Conservation (phyloP, 2,888 invertebrate species). For the Xestobium rufovillosum region DNA sequence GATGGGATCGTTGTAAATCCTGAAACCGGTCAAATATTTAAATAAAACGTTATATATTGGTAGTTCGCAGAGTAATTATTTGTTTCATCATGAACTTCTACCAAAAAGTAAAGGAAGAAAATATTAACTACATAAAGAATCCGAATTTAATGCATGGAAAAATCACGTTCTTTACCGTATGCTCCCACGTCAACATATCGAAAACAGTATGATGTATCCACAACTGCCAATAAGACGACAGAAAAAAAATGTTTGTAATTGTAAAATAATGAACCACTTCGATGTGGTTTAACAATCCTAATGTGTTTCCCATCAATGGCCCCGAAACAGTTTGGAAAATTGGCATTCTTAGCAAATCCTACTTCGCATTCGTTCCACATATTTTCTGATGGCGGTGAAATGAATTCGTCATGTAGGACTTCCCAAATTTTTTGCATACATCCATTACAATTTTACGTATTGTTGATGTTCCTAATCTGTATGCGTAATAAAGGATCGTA, state of each 20-base stretch:
- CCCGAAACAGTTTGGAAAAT: slow-evolving; percentile 25
- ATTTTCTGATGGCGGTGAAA: slow-evolving; percentile 7
- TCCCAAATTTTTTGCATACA: slow-evolving; percentile 31
- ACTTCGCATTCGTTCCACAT: slow-evolving; percentile 22
- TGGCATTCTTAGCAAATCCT: slow-evolving; percentile 23
- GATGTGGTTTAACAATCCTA: slow-evolving; percentile 20
- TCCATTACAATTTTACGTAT: slow-evolving; percentile 29
- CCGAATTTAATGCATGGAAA: slow-evolving; percentile 21
- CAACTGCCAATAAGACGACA: slow-evolving; percentile 24
- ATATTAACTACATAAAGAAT: slow-evolving; percentile 21
- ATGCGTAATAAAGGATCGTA: slow-evolving; percentile 30
- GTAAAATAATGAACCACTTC: slow-evolving; percentile 24
- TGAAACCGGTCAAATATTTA: too few species aligned
- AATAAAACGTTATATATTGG: too few species aligned
- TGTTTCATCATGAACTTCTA: too few species aligned
- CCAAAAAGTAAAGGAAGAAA: too few species aligned
- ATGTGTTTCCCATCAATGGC: too few species aligned
- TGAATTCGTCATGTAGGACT: slow-evolving; percentile 20
- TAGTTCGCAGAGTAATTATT: too few species aligned
- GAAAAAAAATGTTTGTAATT: too few species aligned
- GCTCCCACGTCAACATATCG: slow-evolving; percentile 26
- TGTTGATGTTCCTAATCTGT: slow-evolving; percentile 31
- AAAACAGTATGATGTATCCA: slow-evolving; percentile 23
- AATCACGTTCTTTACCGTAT: slow-evolving; percentile 25
- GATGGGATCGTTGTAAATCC: too few species aligned